Evolutionary conservation across 2,113 vertebrate genomes (phyloP).

Genomic region (Silurus asotus): DNA sequence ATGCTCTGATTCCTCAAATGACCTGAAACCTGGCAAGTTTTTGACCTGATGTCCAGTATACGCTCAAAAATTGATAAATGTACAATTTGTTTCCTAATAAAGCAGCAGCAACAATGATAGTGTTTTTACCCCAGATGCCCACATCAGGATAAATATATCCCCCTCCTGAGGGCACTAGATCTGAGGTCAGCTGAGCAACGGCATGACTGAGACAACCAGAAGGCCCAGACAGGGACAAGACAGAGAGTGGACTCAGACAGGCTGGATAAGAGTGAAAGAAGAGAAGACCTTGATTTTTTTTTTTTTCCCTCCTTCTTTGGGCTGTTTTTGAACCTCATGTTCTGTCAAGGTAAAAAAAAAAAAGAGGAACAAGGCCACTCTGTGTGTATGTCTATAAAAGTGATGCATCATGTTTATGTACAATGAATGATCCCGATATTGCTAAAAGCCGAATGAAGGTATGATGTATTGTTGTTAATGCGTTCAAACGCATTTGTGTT

Average conservation of each 20-base stretch:
- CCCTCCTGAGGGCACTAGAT: constrained; percentile 15
- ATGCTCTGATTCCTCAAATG: constrained; percentile 48
- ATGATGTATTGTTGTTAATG: neutral
- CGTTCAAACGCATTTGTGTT: neutral
- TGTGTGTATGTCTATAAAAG: neutral
- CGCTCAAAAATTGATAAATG: constrained; percentile 4
- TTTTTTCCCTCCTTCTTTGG: neutral
- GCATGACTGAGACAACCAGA: constrained; percentile 40
- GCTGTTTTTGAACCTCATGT: neutral
- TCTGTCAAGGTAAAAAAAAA: neutral
- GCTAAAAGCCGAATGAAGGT: neutral
- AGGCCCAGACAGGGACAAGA: neutral
- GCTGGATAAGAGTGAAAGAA: neutral
- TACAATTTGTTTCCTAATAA: neutral
- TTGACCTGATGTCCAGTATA: constrained; percentile 8
- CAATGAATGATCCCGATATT: neutral
- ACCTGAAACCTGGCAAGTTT: constrained; percentile 11
- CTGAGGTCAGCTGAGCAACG: constrained; percentile 48
- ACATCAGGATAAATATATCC: constrained; percentile 48
- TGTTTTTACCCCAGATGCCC: constrained; percentile 35
- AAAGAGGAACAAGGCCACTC: neutral
- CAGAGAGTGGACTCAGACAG: neutral
- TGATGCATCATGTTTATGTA: neutral
- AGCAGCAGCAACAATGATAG: constrained; percentile 18
- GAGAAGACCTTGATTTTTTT: constrained; percentile 9